A percentile compares a stretch with the other conserved stretches of the same genome.
Evolutionary conservation across 2,113 vertebrate genomes (phyloP).

Genomic region (Sminthopsis crassicaudata): DNA sequence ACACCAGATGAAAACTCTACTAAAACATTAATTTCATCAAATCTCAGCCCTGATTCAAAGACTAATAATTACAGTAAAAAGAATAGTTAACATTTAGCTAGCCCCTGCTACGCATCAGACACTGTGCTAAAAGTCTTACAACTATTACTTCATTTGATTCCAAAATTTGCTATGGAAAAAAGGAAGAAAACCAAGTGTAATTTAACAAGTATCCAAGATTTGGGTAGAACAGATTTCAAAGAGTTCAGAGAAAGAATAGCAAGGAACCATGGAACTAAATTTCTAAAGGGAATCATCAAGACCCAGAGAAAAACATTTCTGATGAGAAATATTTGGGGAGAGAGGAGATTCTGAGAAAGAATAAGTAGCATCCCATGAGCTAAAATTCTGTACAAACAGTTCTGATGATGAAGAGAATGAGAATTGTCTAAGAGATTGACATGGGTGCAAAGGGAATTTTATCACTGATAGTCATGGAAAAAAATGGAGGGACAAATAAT

Average conservation of each 20-base stretch:
- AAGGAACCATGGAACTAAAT: neutral
- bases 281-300: neutral
- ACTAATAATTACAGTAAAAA: neutral
- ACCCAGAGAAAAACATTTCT: neutral
- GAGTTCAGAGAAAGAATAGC: neutral
- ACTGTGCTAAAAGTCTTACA: neutral
- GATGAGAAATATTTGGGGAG: neutral
- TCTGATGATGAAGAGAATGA: neutral
- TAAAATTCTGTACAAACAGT: neutral
- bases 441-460: neutral
- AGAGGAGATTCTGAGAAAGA: neutral
- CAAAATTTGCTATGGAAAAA: neutral
- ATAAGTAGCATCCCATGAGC: neutral
- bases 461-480: neutral
- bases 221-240: neutral
- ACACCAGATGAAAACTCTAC: neutral
- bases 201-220: neutral
- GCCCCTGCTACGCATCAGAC: neutral
- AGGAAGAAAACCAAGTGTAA: neutral
- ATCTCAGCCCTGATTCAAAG: neutral
- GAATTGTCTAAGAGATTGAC: neutral
- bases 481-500: neutral
- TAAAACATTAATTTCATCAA: neutral
- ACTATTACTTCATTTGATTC: neutral
- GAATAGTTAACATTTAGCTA: neutral